Conservation (phyloP, 2,888 invertebrate species). For the Falcaria lacertinaria region DNA sequence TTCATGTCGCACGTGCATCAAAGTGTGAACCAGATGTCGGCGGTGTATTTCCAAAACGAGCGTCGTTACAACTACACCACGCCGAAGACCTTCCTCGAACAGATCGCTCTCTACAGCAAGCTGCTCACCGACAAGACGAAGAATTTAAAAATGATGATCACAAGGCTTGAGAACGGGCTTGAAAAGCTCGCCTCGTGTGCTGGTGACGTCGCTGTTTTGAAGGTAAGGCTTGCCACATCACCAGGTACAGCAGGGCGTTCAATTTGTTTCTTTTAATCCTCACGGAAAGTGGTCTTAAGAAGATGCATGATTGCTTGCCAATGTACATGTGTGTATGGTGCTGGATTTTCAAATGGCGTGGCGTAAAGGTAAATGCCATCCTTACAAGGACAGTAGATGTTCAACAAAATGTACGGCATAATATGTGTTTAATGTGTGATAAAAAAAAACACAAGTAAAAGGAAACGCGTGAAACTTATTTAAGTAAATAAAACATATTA, state of each 20-base stretch:
- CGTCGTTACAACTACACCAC: conserved; percentile 97
- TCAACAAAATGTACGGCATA: no score
- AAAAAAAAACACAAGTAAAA: no score
- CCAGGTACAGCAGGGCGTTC: no score
- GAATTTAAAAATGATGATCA: conserved; percentile 87
- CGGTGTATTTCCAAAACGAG: conserved; percentile 89
- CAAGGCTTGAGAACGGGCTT: conserved; percentile 91
- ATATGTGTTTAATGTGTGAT: no score
- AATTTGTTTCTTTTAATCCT: not conserved
- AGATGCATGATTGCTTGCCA: no score
- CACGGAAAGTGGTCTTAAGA: not conserved
- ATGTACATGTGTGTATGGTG: no score
- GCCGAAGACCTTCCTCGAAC: conserved; percentile 96
- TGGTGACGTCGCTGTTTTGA: conserved; percentile 91
- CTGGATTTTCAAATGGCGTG: no score
- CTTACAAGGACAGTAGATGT: no score
- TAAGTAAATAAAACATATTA: no score
- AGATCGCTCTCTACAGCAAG: conserved; percentile 90
- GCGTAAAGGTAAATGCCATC: no score
- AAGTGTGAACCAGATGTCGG: conserved; percentile 92
- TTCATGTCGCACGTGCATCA: conserved; percentile 96
- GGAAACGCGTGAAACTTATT: no score
- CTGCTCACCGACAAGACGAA: conserved; percentile 83
- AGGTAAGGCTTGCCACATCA: conserved; percentile 65
- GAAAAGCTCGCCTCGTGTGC: conserved; percentile 92